Percentiles rank a stretch among this genome's conserved stretches.
Evolutionary conservation across 1,140 invertebrate genomes (phyloP).

Genomic region (Bombus superbus): DNA sequence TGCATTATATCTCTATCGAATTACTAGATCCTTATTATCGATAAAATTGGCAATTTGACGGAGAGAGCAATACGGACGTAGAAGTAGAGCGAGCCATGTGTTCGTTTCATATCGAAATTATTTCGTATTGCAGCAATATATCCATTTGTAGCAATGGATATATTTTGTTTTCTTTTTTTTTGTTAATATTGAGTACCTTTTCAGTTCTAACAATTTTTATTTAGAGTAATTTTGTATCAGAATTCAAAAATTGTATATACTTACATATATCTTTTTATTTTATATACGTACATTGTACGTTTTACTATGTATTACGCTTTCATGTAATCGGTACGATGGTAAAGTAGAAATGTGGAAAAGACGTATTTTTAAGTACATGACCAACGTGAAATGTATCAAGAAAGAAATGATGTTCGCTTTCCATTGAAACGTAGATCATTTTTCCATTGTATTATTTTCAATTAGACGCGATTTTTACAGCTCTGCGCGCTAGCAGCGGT

Average conservation of each 20-base stretch:
- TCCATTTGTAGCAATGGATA: not conserved
- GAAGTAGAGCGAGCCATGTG: constrained; percentile 71
- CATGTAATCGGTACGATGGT: too few species aligned
- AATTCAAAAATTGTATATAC: too few species aligned
- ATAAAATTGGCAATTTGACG: constrained; percentile 82
- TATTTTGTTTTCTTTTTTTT: not conserved
- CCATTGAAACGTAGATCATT: too few species aligned
- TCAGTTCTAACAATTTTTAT: too few species aligned
- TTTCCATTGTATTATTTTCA: not conserved
- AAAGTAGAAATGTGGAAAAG: too few species aligned
- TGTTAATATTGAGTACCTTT: not conserved
- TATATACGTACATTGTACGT: too few species aligned
- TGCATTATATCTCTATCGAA: constrained; percentile 83
- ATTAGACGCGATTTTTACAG: not conserved
- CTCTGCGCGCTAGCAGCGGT: not conserved
- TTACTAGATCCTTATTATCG: constrained; percentile 82
- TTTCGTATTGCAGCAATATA: not conserved
- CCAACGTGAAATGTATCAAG: too few species aligned
- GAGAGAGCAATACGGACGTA: constrained; percentile 51
- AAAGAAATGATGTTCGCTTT: too few species aligned
- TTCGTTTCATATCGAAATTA: constrained; percentile 75
- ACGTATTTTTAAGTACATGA: too few species aligned
- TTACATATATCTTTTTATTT: too few species aligned
- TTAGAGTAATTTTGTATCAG: too few species aligned
- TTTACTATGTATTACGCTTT: too few species aligned